Evolutionary conservation across 64 coral and sea anemone species (phyloP).

Genomic region (Cladopsammia gracilis): DNA sequence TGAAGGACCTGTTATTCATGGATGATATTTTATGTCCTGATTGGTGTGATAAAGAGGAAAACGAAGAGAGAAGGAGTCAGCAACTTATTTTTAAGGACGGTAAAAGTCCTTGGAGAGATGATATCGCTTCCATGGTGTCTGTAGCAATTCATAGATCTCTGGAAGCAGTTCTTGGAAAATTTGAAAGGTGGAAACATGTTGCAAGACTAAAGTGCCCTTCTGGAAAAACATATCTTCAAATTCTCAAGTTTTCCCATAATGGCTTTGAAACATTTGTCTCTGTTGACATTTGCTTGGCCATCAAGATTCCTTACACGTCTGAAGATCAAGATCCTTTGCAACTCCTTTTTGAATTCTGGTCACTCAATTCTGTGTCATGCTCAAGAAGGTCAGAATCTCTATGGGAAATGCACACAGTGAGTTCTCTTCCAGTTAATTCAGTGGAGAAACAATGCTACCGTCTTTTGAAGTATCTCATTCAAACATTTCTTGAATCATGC

Average conservation of each 20-base stretch:
- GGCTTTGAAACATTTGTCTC: constrained; percentile 52
- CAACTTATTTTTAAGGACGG: constrained; percentile 57
- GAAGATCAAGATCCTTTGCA: constrained; percentile 14
- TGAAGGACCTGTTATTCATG: constrained; percentile 57
- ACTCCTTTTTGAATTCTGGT: constrained; percentile 72
- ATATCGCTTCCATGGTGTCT: constrained; percentile 60
- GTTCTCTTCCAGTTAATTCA: constrained; percentile 9
- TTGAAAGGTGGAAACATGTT: constrained; percentile 46
- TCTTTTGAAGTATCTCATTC: constrained; percentile 55
- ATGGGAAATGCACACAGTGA: constrained; percentile 6
- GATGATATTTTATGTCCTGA: constrained; percentile 76
- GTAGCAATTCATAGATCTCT: constrained; percentile 43
- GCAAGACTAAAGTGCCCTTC: constrained; percentile 33
- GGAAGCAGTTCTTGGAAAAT: neutral
- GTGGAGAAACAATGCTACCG: constrained; percentile 43
- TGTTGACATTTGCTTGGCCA: constrained; percentile 63
- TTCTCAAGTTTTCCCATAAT: constrained; percentile 39
- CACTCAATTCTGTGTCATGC: constrained; percentile 27
- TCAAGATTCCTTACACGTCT: constrained; percentile 31
- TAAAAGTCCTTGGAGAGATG: constrained; percentile 55
- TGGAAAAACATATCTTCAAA: constrained; percentile 44
- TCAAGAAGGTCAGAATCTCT: constrained; percentile 43
- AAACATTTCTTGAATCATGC: constrained; percentile 59
- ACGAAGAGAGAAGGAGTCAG: constrained; percentile 16
- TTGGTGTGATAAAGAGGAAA: constrained; percentile 74